Percentiles rank a stretch among this genome's conserved stretches.
Conservation (phyloP, 2,888 invertebrate species). For the Phyllotreta striolata region DNA sequence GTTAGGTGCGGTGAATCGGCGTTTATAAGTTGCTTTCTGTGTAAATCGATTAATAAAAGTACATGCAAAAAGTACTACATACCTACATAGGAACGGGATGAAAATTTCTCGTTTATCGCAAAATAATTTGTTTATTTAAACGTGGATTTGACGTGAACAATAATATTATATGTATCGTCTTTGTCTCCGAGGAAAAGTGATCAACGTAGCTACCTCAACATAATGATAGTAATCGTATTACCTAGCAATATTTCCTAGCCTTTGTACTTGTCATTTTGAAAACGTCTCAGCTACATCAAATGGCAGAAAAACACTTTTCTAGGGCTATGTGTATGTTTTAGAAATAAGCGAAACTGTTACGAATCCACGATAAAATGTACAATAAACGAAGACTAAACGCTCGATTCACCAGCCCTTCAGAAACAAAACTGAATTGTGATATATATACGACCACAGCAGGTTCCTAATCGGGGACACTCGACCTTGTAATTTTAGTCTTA, state of each 20-base stretch:
- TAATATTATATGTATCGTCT: not conserved
- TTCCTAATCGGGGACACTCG: constrained; percentile 57
- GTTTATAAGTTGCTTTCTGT: constrained; percentile 11
- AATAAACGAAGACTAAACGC: not conserved
- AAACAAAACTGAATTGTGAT: constrained; percentile 57
- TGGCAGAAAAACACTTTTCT: constrained; percentile 19
- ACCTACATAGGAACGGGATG: no score
- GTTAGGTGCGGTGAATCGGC: constrained; percentile 50
- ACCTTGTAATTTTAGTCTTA: constrained; percentile 54
- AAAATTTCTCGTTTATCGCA: no score
- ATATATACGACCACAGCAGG: constrained; percentile 59
- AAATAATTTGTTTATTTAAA: not conserved
- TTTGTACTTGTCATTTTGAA: constrained; percentile 16
- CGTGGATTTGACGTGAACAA: constrained; percentile 12
- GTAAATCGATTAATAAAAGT: no score
- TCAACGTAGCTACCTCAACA: constrained; percentile 44
- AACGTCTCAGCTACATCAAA: constrained; percentile 8
- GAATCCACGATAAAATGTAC: not conserved
- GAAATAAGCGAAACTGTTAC: constrained; percentile 11
- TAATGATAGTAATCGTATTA: constrained; percentile 37
- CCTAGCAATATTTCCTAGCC: constrained; percentile 27
- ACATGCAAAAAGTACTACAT: no score
- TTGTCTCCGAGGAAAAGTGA: constrained; percentile 27
- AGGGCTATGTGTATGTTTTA: constrained; percentile 4
- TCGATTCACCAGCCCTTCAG: constrained; percentile 25